Evolutionary conservation across 2,888 invertebrate species (phyloP).

Genomic region (Lucinisca nassula): DNA sequence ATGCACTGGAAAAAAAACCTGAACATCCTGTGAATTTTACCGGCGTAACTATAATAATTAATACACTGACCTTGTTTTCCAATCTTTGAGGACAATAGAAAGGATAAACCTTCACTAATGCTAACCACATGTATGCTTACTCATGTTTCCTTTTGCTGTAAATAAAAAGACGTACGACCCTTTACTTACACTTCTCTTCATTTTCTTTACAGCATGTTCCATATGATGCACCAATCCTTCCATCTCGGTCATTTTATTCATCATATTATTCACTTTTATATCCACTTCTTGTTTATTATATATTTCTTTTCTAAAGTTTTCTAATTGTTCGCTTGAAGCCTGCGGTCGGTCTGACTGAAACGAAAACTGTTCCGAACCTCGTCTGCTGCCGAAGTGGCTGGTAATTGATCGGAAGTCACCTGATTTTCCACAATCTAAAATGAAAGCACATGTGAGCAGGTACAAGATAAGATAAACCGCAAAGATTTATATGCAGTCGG

Average conservation of each 20-base stretch:
- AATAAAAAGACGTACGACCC: no score
- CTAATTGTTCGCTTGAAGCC: constrained; percentile 17
- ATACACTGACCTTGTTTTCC: no score
- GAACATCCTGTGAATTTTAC: no score
- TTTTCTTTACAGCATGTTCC: constrained; percentile 89
- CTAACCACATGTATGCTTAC: no score
- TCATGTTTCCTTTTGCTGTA: no score
- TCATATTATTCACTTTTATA: constrained; percentile 79
- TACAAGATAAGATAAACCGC: neutral
- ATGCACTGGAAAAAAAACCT: no score
- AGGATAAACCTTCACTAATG: no score
- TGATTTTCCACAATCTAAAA: constrained; percentile 87
- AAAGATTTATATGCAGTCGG: no score
- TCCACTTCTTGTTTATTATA: constrained; percentile 70
- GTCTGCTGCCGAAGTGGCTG: constrained; percentile 83
- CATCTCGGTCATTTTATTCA: constrained; percentile 88
- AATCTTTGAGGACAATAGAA: no score
- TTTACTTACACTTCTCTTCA: constrained; percentile 88
- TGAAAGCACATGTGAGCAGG: neutral
- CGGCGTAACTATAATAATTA: no score
- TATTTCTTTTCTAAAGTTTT: constrained; percentile 56
- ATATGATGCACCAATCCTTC: constrained; percentile 89
- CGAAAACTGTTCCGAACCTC: constrained; percentile 76
- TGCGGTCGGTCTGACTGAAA: constrained; percentile 65
- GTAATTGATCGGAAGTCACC: constrained; percentile 87